A percentile compares a stretch with the other conserved stretches of the same genome.
These are phyloP conservation scores for Pseudopleuronectes americanus DNA, from an alignment of 2,797 vertebrate species.

Conservation along the genomic window DNA sequence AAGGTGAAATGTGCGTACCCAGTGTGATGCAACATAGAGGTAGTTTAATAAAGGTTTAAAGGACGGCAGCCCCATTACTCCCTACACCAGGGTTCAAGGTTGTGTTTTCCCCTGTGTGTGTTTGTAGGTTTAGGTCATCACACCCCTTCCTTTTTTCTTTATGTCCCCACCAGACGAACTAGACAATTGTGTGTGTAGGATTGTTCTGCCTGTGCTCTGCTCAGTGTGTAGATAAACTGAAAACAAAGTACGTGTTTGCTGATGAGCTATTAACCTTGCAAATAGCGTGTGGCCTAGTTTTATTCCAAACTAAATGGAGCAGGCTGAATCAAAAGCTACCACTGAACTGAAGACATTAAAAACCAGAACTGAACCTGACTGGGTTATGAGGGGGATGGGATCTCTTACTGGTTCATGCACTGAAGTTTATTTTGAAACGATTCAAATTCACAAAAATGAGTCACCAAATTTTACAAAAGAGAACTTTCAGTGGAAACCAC, in stretches of 20 bases:
- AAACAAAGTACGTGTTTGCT: not conserved
- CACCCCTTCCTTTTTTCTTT: not conserved
- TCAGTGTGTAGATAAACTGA: not conserved
- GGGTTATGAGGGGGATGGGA: not conserved
- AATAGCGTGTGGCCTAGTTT: not conserved
- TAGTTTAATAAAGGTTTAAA: not conserved
- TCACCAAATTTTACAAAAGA: not conserved
- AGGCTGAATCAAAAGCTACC: not conserved
- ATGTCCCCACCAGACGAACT: not conserved
- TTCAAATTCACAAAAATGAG: not conserved
- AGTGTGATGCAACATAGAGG: not conserved
- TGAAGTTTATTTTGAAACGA: not conserved
- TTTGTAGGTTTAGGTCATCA: no score
- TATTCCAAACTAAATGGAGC: conserved; percentile 4
- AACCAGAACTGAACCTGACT: not conserved
- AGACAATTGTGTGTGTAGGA: not conserved
- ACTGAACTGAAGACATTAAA: not conserved
- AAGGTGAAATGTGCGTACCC: not conserved
- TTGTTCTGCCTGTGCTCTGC: not conserved
- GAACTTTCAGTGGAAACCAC: not conserved
- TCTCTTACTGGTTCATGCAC: not conserved
- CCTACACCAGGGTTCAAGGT: no score
- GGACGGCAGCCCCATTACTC: not conserved
- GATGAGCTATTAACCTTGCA: not conserved
- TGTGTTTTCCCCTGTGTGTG: no score